Base-by-base conservation (phyloP, 2,888 invertebrate species). In the Endomychus coccineus region DNA sequence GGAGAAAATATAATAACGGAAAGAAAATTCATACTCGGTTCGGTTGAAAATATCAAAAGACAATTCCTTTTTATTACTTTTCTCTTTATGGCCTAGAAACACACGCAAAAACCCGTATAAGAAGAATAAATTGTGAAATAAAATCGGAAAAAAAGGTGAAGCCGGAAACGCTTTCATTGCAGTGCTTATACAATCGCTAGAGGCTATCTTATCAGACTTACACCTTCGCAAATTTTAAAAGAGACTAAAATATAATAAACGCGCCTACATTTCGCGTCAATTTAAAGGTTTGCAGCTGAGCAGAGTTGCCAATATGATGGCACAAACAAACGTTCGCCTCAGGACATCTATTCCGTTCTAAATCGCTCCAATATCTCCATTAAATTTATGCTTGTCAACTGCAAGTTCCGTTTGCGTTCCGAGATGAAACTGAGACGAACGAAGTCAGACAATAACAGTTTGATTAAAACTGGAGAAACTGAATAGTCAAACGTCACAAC, bases 241-340 rank as follows among this genome's bases (percentile, higher is more conserved):
- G 36, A 34, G 36, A 32, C 37, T 37, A 40, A 34, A 42, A 39
- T 44, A 41, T 42, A 36, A 38, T 38, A 38, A 38, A 34, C 38
- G 38, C 25, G 17, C 36, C 31, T 32, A 31, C 31, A 31, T 31
- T 31, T 16, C 31, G 29, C 21, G 6, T 19, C 21, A 6, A n/a
- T n/a, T 19, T 6, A 6, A 6, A n/a, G 34, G 32, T 34, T 40
- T 34, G 28, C 29, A 37, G 43, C 31, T 11, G 32, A 25, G 23
- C 16, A 14, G 25, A 15, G 30, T 19, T 34, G 4, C 24, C 23
- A 16, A 33, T 15, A 16, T 21, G 25, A 27, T 32, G 40, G 32
- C 40, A 36, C 28, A 36, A 52, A 55, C 54, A 54, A 56, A 54
- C 52, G 52, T 48, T 52, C 48, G 50, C 52, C 52, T 40, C 44